Base-by-base conservation (phyloP, 1,140 invertebrate genomes). In the Tetraneura akinire region DNA sequence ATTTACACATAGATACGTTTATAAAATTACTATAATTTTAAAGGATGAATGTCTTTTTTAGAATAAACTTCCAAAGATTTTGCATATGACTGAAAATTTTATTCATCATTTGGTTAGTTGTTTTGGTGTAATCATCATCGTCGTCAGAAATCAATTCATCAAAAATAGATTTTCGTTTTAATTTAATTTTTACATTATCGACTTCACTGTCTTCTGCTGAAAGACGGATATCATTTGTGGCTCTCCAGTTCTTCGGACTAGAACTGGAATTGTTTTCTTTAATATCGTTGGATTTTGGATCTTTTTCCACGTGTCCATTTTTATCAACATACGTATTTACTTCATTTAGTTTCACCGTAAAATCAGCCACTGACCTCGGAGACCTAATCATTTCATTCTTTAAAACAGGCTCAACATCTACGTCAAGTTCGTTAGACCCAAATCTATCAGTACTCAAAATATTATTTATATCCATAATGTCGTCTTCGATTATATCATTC, bases 271-370 rank as follows among this genome's bases (percentile, higher is more conserved):
- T 21, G 16, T 78, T 21, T 42, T 62, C 74, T 21, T 14, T 9
- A 6, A 78, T 45, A 23, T 62, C 74, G 13, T 78, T 78, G n/a
- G 21, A 47, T 60, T 60, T 47, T 45, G 74, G 37, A 47, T 78
- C 55, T 5, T 21, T 9, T 10, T 1, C 8, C 3, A 37, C 16
- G 8, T n/a, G 9, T 26, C 47, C 47, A 0, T 9, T 47, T 47
- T 62, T 47, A 37, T 78, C 74, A 1, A 62, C 23, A 16, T 78
- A 62, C 5, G 74, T 60, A 26, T 78, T 78, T 32, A 62, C 74
- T 42, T 78, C 74, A 21, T 78, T 78, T 9, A 78, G 16, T 16
- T 78, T 78, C 42, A 78, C 53, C 37, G 74, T 78, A 23, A 78
- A 60, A 2, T 78, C 74, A 23, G 74, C 74, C 21, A 78, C 32